phyloP scores from a whole-genome alignment of 2,797 vertebrate species.

The Dicrostonyx torquatus region DNA sequence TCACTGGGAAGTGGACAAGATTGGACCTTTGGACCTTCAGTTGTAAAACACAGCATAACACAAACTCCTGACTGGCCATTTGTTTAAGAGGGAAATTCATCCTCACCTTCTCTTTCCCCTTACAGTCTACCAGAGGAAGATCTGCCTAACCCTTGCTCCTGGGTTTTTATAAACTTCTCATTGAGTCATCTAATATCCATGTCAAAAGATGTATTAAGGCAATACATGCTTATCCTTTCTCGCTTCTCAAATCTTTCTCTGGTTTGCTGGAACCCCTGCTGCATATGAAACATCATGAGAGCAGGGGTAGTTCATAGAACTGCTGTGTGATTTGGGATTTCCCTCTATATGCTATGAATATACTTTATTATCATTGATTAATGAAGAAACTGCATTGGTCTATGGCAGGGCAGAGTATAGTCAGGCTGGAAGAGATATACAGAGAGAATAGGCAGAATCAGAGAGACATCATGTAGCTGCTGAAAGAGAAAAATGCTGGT shows the following conservation, averaged over 20 bases:
- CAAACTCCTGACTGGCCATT: background rate
- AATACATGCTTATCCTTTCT: background rate
- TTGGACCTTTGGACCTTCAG: background rate
- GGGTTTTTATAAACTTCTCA: background rate
- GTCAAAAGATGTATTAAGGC: background rate
- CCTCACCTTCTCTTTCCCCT: background rate
- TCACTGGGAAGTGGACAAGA: background rate
- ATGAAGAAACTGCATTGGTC: too few relatives aligned
- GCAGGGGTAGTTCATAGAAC: background rate
- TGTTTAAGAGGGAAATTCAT: background rate
- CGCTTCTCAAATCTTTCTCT: background rate
- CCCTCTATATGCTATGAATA: too few relatives aligned
- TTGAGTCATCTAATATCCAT: background rate
- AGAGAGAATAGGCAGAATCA: too few relatives aligned
- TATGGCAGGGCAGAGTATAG: too few relatives aligned
- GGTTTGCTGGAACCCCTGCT: background rate
- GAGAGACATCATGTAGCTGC: too few relatives aligned
- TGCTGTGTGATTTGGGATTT: background rate
- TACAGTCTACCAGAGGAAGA: background rate
- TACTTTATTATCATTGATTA: too few relatives aligned
- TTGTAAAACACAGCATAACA: accelerated
- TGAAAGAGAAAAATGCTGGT: too few relatives aligned
- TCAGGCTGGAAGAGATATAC: too few relatives aligned
- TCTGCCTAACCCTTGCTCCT: background rate
- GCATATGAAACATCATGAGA: background rate